Evolutionary conservation across 64 coral and sea anemone genomes (phyloP).

Genomic region (Montipora foliosa): DNA sequence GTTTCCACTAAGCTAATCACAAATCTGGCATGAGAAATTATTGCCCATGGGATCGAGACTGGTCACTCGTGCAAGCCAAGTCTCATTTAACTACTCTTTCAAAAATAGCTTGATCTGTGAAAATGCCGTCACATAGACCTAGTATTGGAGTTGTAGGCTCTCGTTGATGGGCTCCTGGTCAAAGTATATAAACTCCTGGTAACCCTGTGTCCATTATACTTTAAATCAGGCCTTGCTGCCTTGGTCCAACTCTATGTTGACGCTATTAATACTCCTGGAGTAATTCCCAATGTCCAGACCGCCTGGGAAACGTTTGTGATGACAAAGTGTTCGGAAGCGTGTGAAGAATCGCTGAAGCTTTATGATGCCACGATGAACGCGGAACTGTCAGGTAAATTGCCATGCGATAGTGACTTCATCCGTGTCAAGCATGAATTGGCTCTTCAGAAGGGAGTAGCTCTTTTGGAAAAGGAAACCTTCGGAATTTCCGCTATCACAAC

Average conservation of each 20-base stretch:
- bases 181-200: too few species aligned
- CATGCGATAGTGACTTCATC: constrained; percentile 61
- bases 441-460: constrained; percentile 16
- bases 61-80: too few species aligned
- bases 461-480: constrained; percentile 38
- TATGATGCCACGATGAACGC: constrained; percentile 60
- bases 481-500: constrained; percentile 53
- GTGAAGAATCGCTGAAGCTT: not conserved
- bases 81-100: too few species aligned
- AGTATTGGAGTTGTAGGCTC: too few species aligned
- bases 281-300: constrained; percentile 71
- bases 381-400: constrained; percentile 38
- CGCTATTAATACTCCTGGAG: constrained; percentile 81
- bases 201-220: not conserved
- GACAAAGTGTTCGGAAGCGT: constrained; percentile 70
- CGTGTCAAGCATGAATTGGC: constrained; percentile 64
- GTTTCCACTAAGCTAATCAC: too few species aligned
- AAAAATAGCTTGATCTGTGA: too few species aligned
- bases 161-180: not conserved
- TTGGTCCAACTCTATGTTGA: constrained; percentile 75
- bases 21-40: too few species aligned
- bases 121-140: too few species aligned
- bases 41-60: too few species aligned
- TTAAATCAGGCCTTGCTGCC: constrained; percentile 56
- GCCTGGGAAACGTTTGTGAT: constrained; percentile 79